Percentiles rank a stretch among this genome's conserved stretches.
Conservation (phyloP, 2,888 invertebrate genomes). For the Dugesia japonica region DNA sequence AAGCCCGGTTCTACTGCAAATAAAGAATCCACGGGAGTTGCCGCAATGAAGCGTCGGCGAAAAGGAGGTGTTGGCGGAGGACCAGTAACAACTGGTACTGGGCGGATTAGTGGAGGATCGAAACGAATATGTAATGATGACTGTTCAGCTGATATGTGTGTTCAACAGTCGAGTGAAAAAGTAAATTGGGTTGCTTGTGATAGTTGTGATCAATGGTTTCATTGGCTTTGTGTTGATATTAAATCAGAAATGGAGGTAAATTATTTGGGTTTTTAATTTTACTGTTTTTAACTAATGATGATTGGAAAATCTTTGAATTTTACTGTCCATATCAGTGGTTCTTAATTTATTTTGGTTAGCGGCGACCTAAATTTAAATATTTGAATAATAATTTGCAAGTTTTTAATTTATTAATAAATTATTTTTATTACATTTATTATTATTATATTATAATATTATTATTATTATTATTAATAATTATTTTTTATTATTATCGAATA, state of each 20-base stretch:
- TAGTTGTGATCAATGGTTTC: slow-evolving; percentile 8
- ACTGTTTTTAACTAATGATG: too few relatives aligned
- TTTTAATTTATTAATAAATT: too few relatives aligned
- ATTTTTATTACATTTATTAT: too few relatives aligned
- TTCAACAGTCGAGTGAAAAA: slow-evolving; percentile 13
- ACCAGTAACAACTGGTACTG: too few relatives aligned
- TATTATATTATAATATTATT: too few relatives aligned
- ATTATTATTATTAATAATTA: too few relatives aligned
- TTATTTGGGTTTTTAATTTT: neutral
- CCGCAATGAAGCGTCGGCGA: neutral
- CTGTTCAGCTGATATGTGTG: slow-evolving; percentile 15
- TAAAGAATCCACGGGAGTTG: neutral
- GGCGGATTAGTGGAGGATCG: neutral
- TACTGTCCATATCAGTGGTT: too few relatives aligned
- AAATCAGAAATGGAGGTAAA: slow-evolving; percentile 8
- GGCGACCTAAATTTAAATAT: too few relatives aligned
- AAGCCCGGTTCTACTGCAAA: neutral
- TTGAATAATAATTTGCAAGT: too few relatives aligned
- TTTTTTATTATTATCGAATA: too few relatives aligned
- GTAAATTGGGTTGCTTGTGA: neutral
- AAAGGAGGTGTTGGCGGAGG: neutral
- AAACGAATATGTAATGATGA: neutral
- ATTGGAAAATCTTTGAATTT: too few relatives aligned
- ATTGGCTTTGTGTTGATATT: neutral
- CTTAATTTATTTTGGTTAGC: too few relatives aligned